Percentiles rank a stretch among this genome's conserved stretches.
phyloP scores from a whole-genome alignment of 1,140 invertebrate species.

The Drosophila kohkoa region DNA sequence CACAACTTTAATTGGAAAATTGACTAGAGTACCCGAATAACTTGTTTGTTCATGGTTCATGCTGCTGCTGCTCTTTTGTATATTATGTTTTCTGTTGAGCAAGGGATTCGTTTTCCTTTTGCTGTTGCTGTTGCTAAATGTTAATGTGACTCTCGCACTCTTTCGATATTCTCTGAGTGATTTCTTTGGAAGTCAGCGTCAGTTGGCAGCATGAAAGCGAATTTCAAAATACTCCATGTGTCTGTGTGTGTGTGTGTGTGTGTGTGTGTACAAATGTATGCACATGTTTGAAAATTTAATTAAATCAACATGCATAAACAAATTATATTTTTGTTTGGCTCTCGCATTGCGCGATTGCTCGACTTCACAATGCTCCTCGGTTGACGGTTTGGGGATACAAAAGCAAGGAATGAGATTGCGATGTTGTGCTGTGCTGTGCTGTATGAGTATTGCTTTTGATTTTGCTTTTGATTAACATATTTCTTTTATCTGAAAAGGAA shows the following conservation, averaged over 20 bases:
- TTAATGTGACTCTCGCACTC: slow-evolving; percentile 6
- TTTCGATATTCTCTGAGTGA: not conserved
- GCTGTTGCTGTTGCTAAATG: not conserved
- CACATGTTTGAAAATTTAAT: slow-evolving; percentile 44
- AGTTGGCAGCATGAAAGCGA: slow-evolving; percentile 1
- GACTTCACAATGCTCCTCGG: too few species aligned
- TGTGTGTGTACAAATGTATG: slow-evolving; percentile 1
- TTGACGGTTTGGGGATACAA: too few species aligned
- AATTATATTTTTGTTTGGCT: slow-evolving; percentile 39
- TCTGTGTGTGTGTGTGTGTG: not conserved
- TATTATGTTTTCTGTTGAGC: slow-evolving; percentile 28
- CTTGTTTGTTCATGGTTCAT: not conserved
- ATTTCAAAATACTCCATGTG: not conserved
- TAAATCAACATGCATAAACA: slow-evolving; percentile 50
- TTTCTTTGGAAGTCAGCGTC: slow-evolving; percentile 3
- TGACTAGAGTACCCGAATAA: too few species aligned
- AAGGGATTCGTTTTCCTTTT: not conserved
- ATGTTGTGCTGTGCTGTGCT: not conserved
- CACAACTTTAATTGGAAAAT: too few species aligned
- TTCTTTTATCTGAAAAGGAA: slow-evolving; percentile 49
- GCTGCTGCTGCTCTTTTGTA: slow-evolving; percentile 1
- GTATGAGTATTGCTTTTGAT: slow-evolving; percentile 38
- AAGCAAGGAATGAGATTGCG: not conserved
- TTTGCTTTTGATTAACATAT: slow-evolving; percentile 56
- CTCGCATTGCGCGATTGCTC: slow-evolving; percentile 20